A percentile compares a stretch with the other conserved stretches of the same genome.
These are phyloP conservation scores for Diachasma alloeum DNA, from an alignment of 1,140 invertebrate genomes.

Conservation along the genomic window DNA sequence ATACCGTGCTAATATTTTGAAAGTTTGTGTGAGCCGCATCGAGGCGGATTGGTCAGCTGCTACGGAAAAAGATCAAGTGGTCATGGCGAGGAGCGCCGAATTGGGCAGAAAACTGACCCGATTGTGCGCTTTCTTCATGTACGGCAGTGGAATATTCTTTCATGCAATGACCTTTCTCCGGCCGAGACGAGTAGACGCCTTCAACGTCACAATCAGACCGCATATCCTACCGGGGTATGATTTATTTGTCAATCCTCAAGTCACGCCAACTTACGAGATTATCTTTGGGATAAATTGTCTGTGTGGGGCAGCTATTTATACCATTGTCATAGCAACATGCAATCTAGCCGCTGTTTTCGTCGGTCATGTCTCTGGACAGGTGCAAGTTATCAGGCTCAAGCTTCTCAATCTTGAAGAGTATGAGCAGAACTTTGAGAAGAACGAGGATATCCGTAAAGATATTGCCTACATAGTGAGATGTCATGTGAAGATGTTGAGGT, in stretches of 20 bases:
- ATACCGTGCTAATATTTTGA: neutral
- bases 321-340: constrained; percentile 33
- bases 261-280: constrained; percentile 40
- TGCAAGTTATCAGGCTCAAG: constrained; percentile 31
- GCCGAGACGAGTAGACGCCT: neutral
- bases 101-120: constrained; percentile 29
- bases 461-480: constrained; percentile 24
- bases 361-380: constrained; percentile 43
- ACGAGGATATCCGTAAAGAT: neutral
- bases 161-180: neutral
- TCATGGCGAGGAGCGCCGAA: constrained; percentile 13
- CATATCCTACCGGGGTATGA: constrained; percentile 37
- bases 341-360: constrained; percentile 41
- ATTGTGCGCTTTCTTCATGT: constrained; percentile 35
- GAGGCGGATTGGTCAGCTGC: constrained; percentile 38
- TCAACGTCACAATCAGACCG: constrained; percentile 12
- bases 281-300: constrained; percentile 37
- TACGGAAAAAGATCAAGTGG: neutral
- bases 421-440: neutral
- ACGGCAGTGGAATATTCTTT: constrained; percentile 29
- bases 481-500: constrained; percentile 35
- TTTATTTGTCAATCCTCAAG: constrained; percentile 31
- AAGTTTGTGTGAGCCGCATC: constrained; percentile 34
- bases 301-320: constrained; percentile 30
- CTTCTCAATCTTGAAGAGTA: constrained; percentile 26